Evolutionary conservation across 2,797 vertebrate species (phyloP), one percentile per base, ranked within the genome.

Genomic region (Enteromius radiatus): DNA sequence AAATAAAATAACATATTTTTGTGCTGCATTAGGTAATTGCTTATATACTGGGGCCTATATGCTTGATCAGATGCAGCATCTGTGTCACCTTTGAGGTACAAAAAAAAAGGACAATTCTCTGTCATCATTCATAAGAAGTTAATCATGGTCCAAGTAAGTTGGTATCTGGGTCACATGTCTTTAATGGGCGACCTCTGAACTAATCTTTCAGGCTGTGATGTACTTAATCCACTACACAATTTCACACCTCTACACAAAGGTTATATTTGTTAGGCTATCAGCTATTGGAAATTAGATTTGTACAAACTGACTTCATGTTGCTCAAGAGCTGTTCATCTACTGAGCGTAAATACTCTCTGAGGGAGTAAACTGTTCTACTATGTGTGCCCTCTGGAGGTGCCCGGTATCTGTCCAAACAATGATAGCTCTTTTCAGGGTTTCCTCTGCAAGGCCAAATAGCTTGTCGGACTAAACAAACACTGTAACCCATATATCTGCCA

Each of bases 341-440:
- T 23, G 54, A 63, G 70, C 64, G 3, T 61, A 80, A 84, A 77
- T 28, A 36, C 59, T 75, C 59, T 69, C 47, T 7, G 17, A 67
- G 26, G 26, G 64, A 59, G 33, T 63, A 43, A 38, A 41, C 65
- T 21, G 65, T 38, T 65, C 68, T 77, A 80, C 64, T 85, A 84
- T 81, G 74, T 76, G 80, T 86, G 83, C 87, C 87, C 84, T 89
- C 85, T 89, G 87, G 82, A 76, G 86, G 87, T 82, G 83, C 85
- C 84, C 61, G 70, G 78, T 89, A 90, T 94, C 93, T 95, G 93
- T 93, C 88, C 84, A 95, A 95, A 94, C 94, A 94, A 74, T 92
- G 93, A 95, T 94, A 93, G 79, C 88, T 79, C 64, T 86, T 91
- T 88, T 88, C 89, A 89, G 86, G 87, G 86, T 84, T 95, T 94